These are phyloP conservation scores for Gila orcuttii DNA, from an alignment of 2,113 vertebrate species.

Conservation along the genomic window DNA sequence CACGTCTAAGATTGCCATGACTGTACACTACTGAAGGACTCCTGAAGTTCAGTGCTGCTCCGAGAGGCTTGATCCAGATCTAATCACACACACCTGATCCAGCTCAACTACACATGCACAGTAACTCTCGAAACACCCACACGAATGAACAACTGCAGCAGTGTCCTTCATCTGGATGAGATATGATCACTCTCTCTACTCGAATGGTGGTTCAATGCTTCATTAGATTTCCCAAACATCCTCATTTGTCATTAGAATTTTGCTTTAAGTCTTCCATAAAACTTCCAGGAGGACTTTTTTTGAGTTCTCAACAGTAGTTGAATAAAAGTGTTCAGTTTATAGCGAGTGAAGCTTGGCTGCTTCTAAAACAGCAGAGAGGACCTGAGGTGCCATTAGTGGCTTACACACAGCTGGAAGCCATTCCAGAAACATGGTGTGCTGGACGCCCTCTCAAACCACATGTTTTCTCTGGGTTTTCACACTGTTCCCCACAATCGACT, in stretches of 20 bases:
- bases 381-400: constrained; percentile 79
- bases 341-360: constrained; percentile 65
- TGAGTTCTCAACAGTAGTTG: constrained; percentile 66
- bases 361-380: constrained; percentile 73
- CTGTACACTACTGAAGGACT: no score
- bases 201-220: neutral
- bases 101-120: no score
- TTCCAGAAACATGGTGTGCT: constrained; percentile 81
- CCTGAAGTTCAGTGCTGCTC: no score
- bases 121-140: no score
- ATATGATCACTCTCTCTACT: neutral
- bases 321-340: constrained; percentile 68
- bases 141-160: no score
- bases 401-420: constrained; percentile 91
- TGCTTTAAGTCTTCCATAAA: neutral
- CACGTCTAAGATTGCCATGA: neutral
- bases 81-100: no score
- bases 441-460: constrained; percentile 88
- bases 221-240: neutral
- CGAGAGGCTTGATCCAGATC: no score
- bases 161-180: neutral
- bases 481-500: constrained; percentile 89
- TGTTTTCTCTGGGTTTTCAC: constrained; percentile 87
- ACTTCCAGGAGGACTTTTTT: neutral
- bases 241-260: neutral